Conservation (phyloP, 2,113 vertebrate species). For the Axis porcinus region DNA sequence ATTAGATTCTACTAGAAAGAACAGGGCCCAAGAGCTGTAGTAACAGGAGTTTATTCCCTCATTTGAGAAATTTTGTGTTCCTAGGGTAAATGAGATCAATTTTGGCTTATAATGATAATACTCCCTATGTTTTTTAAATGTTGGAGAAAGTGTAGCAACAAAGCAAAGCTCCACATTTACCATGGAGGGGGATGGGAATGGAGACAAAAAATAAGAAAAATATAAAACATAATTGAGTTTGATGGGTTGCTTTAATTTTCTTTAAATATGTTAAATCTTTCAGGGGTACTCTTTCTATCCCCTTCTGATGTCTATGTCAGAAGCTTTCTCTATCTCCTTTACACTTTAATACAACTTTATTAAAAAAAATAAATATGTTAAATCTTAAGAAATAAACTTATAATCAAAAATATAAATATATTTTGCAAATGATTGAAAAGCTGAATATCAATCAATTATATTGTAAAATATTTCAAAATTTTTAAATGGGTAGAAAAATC, state of each 20-base stretch:
- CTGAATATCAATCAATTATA: not conserved
- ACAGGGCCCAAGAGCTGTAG: not conserved
- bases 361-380: not conserved
- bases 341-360: too few species aligned
- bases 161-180: not conserved
- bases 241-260: not conserved
- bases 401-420: not conserved
- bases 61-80: not conserved
- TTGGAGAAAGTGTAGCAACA: not conserved
- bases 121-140: not conserved
- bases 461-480: not conserved
- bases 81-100: not conserved
- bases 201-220: not conserved
- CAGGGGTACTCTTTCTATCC: not conserved
- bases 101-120: not conserved
- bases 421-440: not conserved
- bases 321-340: too few species aligned
- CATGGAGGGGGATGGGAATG: not conserved
- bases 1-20: slow-evolving; percentile 1
- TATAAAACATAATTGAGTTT: not conserved
- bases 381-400: not conserved
- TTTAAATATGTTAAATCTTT: not conserved
- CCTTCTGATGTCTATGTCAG: too few species aligned
- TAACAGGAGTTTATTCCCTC: not conserved
- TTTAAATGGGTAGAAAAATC: not conserved